Conservation (phyloP, 2,113 vertebrate species). For the Cathartes aura region DNA sequence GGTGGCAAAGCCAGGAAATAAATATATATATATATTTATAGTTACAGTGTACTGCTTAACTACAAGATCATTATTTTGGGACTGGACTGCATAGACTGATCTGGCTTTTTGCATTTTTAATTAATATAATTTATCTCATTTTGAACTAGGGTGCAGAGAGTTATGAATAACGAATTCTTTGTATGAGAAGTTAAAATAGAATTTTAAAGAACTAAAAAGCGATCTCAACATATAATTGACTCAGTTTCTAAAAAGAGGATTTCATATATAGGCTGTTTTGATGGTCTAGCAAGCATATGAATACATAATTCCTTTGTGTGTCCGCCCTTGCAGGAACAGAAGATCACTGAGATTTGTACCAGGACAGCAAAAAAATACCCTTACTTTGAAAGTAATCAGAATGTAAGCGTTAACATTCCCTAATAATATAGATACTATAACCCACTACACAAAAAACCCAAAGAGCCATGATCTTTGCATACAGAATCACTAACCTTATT, state of each 20-base stretch:
- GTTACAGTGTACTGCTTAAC: not conserved
- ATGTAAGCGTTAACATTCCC: not conserved
- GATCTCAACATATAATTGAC: not conserved
- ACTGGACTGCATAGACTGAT: slow-evolving; percentile 1
- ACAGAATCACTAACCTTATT: not conserved
- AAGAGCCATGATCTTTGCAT: not conserved
- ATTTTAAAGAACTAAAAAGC: not conserved
- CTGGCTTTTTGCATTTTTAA: slow-evolving; percentile 49
- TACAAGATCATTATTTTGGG: slow-evolving; percentile 22
- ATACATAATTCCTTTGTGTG: not conserved
- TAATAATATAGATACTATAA: not conserved
- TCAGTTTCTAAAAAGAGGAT: not conserved
- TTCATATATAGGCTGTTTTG: slow-evolving; percentile 10
- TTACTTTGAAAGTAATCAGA: not conserved
- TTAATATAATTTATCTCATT: slow-evolving; percentile 42
- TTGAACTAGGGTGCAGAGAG: not conserved
- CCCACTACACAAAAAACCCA: not conserved
- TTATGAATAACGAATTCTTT: not conserved
- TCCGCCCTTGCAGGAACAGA: not conserved
- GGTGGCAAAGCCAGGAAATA: not conserved
- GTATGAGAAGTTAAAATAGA: slow-evolving; percentile 42
- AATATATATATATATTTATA: not conserved
- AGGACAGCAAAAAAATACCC: not conserved
- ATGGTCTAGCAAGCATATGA: not conserved
- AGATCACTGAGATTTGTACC: not conserved